Evolutionary conservation across 1,140 invertebrate genomes (phyloP), one percentile per base, ranked within the genome.

Genomic region (Leptopilina clavipes): DNA sequence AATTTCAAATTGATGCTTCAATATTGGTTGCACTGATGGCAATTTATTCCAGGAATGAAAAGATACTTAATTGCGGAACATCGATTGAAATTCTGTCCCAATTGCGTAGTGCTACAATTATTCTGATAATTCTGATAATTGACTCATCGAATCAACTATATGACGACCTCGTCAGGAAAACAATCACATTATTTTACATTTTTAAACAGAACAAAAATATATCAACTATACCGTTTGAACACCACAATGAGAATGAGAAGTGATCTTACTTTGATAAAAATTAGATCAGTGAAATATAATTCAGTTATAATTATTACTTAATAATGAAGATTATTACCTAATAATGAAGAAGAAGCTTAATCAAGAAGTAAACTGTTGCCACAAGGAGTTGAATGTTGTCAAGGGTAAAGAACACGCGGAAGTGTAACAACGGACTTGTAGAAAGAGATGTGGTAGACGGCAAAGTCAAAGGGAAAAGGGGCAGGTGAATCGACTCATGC

Each of bases 401-500:
- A 22, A 19, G 9, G 18, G 18, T 19, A 22, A 9, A 11, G 0
- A n/a, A 52, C 11, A 65, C 14, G 56, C 56, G 25, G 56, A 65
- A 37, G 59, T 31, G 8, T 37, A 65, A 37, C 59, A 5, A 65
- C 73, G 54, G 73, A 73, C 76, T 78, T 78, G 78, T 56, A 78
- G 71, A 75, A 76, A 78, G 76, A 79, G 77, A 81, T 80, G 14
- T 22, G 10, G 31, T 44, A 75, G 25, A 75, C 18, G 31, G 54
- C 19, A 70, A 79, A 78, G 77, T 73, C 75, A 74, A 56, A 77
- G 19, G 48, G 70, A 74, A 74, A 75, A 70, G 54, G 77, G 79
- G 80, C 83, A 84, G 81, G 81, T 84, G 81, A 83, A 79, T 76
- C 74, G 44, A 76, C 76, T 79, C 81, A 79, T 81, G 77, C 75